A percentile compares a stretch with the other conserved stretches of the same genome.
These are phyloP conservation scores for Eupithecia subumbrata DNA, from an alignment of 2,888 invertebrate species.

Conservation along the genomic window DNA sequence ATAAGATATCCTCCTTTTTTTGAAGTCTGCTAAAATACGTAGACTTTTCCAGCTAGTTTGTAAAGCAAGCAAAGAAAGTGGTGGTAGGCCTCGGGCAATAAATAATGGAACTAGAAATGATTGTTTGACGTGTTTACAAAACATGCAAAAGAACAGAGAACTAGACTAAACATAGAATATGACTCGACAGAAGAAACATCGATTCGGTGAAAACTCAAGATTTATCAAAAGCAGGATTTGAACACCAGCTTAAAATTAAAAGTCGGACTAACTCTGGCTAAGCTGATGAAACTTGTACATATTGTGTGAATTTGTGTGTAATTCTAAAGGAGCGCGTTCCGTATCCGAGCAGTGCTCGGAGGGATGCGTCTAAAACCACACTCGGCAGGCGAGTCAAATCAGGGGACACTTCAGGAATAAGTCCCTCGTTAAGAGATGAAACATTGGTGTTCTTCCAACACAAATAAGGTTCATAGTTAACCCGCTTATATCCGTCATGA, in stretches of 20 bases:
- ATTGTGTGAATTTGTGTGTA: no score
- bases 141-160: neutral
- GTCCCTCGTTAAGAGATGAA: no score
- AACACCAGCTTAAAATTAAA: neutral
- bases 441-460: no score
- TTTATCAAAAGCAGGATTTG: neutral
- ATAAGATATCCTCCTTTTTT: neutral
- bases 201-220: neutral
- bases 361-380: no score
- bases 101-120: neutral
- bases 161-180: conserved; percentile 3
- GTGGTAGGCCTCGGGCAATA: neutral
- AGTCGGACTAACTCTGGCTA: neutral
- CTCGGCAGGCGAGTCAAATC: no score
- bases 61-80: neutral
- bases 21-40: neutral
- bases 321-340: no score
- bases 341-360: no score
- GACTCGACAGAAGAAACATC: neutral
- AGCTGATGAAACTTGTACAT: neutral
- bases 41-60: neutral
- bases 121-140: neutral
- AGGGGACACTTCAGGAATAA: no score
- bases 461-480: no score
- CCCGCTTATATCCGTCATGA: no score